A percentile compares a stretch with the other conserved stretches of the same genome.
Conservation (phyloP, 2,113 vertebrate genomes). For the Regulus satrapa region DNA sequence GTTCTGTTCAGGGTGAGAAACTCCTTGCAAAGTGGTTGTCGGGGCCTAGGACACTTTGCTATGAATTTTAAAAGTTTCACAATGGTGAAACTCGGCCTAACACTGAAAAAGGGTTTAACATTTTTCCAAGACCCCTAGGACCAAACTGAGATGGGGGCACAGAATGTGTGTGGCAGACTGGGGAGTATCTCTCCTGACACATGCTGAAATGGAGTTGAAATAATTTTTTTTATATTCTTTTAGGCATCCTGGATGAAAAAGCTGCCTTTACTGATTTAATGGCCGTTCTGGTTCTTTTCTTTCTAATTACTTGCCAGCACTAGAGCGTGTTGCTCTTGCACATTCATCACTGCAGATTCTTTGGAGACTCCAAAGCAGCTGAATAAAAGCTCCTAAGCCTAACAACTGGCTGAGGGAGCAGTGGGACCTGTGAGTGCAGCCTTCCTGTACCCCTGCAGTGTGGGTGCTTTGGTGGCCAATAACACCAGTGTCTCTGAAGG, state of each 20-base stretch:
- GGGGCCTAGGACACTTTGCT: not conserved
- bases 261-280: slow-evolving; percentile 7
- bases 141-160: not conserved
- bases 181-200: not conserved
- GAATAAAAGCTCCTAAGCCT: slow-evolving; percentile 17
- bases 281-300: slow-evolving; percentile 48
- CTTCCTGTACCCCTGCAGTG: not conserved
- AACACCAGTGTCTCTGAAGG: not conserved
- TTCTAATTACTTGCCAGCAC: slow-evolving; percentile 10
- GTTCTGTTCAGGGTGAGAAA: not conserved
- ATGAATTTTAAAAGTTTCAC: not conserved
- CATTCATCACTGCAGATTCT: slow-evolving; percentile 2
- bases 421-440: not conserved
- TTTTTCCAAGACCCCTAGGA: not conserved
- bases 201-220: not conserved
- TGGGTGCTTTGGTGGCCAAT: not conserved
- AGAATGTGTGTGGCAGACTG: not conserved
- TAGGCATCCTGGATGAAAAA: slow-evolving; percentile 4
- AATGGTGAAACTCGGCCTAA: not conserved
- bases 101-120: not conserved
- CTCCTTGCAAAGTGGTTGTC: not conserved
- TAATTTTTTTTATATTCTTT: not conserved
- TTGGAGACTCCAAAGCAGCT: not conserved
- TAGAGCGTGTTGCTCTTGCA: not conserved
- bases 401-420: not conserved